Percentiles rank a stretch among this genome's conserved stretches.
These are phyloP conservation scores for Argya squamiceps DNA, from an alignment of 2,797 vertebrate genomes.

Conservation along the genomic window DNA sequence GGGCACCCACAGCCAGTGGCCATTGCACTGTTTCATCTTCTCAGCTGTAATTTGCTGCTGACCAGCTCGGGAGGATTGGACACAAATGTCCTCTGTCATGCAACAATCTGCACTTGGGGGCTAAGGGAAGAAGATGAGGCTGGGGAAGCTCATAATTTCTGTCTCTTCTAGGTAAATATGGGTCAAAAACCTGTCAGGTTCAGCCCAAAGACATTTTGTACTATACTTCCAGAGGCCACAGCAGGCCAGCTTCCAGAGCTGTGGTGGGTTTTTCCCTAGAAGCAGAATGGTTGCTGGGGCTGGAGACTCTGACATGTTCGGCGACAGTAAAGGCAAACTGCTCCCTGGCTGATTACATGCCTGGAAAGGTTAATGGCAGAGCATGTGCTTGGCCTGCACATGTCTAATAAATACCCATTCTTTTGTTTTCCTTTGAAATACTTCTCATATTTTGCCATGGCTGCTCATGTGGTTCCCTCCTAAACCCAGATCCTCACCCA, in stretches of 20 bases:
- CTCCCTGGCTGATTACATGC: neutral
- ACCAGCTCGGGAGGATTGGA: neutral
- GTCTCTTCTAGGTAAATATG: neutral
- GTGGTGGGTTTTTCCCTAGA: neutral
- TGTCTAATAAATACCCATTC: neutral
- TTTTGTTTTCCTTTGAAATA: conserved; percentile 5
- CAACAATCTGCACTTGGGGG: neutral
- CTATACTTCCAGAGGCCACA: neutral
- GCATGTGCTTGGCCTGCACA: neutral
- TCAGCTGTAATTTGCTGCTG: neutral
- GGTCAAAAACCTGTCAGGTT: neutral
- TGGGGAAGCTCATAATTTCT: neutral
- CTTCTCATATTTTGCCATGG: neutral
- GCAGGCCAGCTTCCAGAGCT: fast-evolving
- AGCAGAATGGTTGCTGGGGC: neutral
- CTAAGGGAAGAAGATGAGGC: neutral
- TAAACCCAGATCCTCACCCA: neutral
- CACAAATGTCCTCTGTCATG: neutral
- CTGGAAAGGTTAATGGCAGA: neutral
- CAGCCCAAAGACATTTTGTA: neutral
- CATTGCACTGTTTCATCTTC: neutral
- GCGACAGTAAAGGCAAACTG: neutral
- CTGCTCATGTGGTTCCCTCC: neutral
- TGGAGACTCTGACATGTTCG: neutral
- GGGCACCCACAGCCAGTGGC: neutral